A percentile compares a stretch with the other conserved stretches of the same genome.
Evolutionary conservation across 2,113 vertebrate genomes (phyloP).

Genomic region (Lanius ludovicianus): DNA sequence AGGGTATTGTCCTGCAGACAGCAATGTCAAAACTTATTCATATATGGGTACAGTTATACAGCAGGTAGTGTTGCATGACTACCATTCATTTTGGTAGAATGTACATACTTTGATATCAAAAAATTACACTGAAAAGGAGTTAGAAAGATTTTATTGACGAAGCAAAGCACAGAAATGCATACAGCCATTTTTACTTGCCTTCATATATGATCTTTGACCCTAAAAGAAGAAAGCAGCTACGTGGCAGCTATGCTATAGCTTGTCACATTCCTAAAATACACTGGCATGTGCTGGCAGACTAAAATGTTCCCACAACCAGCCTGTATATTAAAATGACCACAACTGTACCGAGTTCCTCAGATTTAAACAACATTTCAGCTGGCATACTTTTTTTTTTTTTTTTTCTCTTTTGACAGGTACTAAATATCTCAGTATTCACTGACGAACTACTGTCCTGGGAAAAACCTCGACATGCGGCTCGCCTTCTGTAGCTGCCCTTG

Average conservation of each 20-base stretch:
- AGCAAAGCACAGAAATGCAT: neutral
- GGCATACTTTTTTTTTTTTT: neutral
- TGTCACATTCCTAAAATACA: neutral
- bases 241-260: neutral
- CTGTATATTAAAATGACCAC: neutral
- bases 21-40: neutral
- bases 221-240: neutral
- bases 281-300: neutral
- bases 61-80: neutral
- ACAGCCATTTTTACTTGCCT: neutral
- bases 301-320: neutral
- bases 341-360: neutral
- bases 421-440: neutral
- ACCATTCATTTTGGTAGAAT: neutral
- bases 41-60: neutral
- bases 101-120: neutral
- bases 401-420: neutral
- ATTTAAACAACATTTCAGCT: neutral
- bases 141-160: neutral
- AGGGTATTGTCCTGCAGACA: neutral
- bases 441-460: neutral
- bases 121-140: neutral
- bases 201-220: neutral
- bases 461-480: neutral
- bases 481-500: neutral